Base-by-base conservation (phyloP, 2,797 vertebrate species). In the Lutjanus argentimaculatus region DNA sequence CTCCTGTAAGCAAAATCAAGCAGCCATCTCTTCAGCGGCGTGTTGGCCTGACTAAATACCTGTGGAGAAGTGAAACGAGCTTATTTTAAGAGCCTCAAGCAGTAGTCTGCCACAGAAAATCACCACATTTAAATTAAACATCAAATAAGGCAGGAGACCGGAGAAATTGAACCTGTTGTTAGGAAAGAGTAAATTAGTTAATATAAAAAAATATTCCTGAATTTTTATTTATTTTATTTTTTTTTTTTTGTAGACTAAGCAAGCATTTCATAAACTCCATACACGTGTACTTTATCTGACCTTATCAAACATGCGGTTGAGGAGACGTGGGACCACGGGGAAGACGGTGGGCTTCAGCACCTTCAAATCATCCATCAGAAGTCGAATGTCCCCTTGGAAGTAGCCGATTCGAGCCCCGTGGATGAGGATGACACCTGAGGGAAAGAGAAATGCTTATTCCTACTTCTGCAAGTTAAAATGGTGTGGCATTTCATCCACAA, bases 261-360 rank as follows among this genome's bases (percentile, higher is more conserved):
- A 58, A 0, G n/a, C 12, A 51, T 46, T 11, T 13, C 22, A 77
- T n/a, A 30, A 61, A 65, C 16, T 25, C 51, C 2, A 58, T 8
- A 21, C 6, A 25, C 2, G 12, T 62, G 5, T 36, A n/a, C 4
- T 9, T 43, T n/a, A 22, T 53, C 94, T 95, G 90, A 99, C 99
- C 95, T 96, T 97, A 83, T 99, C 99, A 87, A 98, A 99, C 98
- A 99, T 99, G 75, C 99, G 97, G 92, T 99, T 99, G 84, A 99
- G 94, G 45, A 99, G 93, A 43, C 99, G 97, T 0, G 99, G 99
- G 48, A 99, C 98, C 40, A 99, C 98, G 2, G 99, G 99, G 73
- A 99, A 99, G 51, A 99, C 19, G 0, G 99, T 99, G 17, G 99
- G 99, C 66, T 95, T 96, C 78, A 99, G 95, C 0, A 88, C 90